Evolutionary conservation across 2,888 invertebrate species (phyloP), one percentile per base, ranked within the genome.

Genomic region (Hedychridium roseum): DNA sequence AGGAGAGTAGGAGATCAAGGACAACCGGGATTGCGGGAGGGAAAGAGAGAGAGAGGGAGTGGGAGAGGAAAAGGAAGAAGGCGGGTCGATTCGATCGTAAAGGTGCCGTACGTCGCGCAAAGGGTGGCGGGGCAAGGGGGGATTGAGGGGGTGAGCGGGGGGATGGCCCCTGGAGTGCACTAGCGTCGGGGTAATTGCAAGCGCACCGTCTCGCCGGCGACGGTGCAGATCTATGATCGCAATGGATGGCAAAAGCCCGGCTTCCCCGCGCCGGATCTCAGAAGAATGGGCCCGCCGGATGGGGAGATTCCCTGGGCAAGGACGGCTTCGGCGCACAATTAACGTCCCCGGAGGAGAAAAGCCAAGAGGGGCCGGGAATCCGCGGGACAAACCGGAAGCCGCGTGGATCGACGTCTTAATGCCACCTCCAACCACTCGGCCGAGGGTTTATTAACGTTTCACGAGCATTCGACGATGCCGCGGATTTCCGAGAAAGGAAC

Each of bases 181-280:
- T 69, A 64, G 57, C 60, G 56, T 47, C 59, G 54, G 56, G 64
- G 67, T 74, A 74, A 74, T 74, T 74, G 73, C 73, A 69, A 66
- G 57, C 61, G 50, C 54, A 43, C 50, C 47, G 39, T 60, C 61
- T 54, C 50, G 46, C 49, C 64, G 61, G 60, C 62, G 60, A 66
- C 64, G 57, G 52, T 66, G 65, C 71, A 70, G 65, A 72, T 71
- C 71, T 70, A 64, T 55, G 71, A 67, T 70, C 64, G 64, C 66
- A 64, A 63, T 67, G 65, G 61, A 70, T 67, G 57, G 59, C 50
- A 32, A 49, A 35, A 44, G 32, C 32, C 21, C 28, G 27, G 4
- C 27, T 23, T 31, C 28, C 16, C 14, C n/a, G n/a, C 16, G 49
- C 28, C 27, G 51, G 43, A 52, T 44, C 38, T 41, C 57, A 52